phyloP scores from a whole-genome alignment of 2,113 vertebrate genomes.

The Gambusia holbrooki region DNA sequence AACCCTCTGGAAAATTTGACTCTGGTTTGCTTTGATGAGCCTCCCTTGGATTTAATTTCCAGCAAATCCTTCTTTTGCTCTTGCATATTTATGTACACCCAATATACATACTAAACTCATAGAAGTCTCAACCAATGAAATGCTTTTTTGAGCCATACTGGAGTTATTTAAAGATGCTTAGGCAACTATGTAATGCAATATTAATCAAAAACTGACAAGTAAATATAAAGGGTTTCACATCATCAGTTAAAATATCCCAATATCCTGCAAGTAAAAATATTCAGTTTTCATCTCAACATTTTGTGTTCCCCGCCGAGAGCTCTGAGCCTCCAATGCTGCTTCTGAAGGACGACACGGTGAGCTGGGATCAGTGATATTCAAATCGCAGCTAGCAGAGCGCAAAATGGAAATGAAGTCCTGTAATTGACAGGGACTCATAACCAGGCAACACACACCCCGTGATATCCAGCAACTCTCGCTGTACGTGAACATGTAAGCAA shows the following conservation, averaged over 20 bases:
- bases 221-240: constrained; percentile 5
- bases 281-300: constrained; percentile 40
- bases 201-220: not conserved
- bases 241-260: constrained; percentile 31
- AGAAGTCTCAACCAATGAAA: not conserved
- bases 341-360: constrained; percentile 52
- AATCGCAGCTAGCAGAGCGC: constrained; percentile 61
- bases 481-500: constrained; percentile 15
- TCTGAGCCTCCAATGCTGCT: constrained; percentile 61
- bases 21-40: constrained; percentile 22
- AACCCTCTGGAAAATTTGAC: constrained; percentile 6
- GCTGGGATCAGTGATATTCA: constrained; percentile 65
- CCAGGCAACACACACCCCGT: constrained; percentile 32
- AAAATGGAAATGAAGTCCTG: constrained; percentile 62
- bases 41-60: not conserved
- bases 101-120: not conserved
- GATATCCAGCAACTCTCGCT: constrained; percentile 24
- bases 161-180: not conserved
- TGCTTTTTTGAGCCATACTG: not conserved
- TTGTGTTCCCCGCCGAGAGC: constrained; percentile 62
- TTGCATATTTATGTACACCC: constrained; percentile 15
- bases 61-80: not conserved
- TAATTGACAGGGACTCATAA: constrained; percentile 67
- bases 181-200: not conserved
- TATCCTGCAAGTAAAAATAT: constrained; percentile 35